phyloP scores from a whole-genome alignment of 1,140 invertebrate species.

The Rhopalosiphum padi region DNA sequence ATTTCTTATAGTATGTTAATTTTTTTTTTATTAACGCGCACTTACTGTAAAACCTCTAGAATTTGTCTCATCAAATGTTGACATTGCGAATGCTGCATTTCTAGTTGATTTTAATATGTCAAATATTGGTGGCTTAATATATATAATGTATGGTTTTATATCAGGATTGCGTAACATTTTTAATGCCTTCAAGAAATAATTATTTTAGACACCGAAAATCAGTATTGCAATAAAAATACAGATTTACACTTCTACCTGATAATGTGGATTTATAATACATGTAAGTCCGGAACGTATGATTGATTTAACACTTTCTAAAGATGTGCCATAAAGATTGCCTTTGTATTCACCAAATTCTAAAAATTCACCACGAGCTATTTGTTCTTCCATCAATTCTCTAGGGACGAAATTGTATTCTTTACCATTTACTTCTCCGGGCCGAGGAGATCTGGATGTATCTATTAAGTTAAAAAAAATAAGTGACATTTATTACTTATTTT shows the following conservation, averaged over 20 bases:
- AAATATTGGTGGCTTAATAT: slow-evolving; percentile 89
- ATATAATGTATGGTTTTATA: slow-evolving; percentile 94
- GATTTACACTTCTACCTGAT: slow-evolving; percentile 68
- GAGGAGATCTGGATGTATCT: slow-evolving; percentile 88
- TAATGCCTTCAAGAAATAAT: slow-evolving; percentile 75
- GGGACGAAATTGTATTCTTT: slow-evolving; percentile 94
- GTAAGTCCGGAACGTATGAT: slow-evolving; percentile 88
- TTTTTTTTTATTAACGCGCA: slow-evolving; percentile 53
- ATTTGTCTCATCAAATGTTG: slow-evolving; percentile 88
- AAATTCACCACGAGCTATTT: slow-evolving; percentile 88
- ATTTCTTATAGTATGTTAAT: neutral
- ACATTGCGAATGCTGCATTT: slow-evolving; percentile 79
- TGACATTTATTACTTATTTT: neutral
- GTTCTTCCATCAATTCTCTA: slow-evolving; percentile 88
- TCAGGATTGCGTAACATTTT: slow-evolving; percentile 89
- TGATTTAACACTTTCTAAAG: slow-evolving; percentile 84
- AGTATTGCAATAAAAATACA: neutral
- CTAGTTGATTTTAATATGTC: slow-evolving; percentile 84
- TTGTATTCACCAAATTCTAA: slow-evolving; percentile 97
- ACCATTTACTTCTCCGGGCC: slow-evolving; percentile 87
- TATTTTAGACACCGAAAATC: neutral
- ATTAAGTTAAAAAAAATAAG: slow-evolving; percentile 60
- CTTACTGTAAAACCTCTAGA: slow-evolving; percentile 88
- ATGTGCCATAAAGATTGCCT: slow-evolving; percentile 96
- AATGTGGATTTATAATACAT: slow-evolving; percentile 94